phyloP scores from a whole-genome alignment of 2,888 invertebrate genomes.

The Ashinkailepas kermadecensis region DNA sequence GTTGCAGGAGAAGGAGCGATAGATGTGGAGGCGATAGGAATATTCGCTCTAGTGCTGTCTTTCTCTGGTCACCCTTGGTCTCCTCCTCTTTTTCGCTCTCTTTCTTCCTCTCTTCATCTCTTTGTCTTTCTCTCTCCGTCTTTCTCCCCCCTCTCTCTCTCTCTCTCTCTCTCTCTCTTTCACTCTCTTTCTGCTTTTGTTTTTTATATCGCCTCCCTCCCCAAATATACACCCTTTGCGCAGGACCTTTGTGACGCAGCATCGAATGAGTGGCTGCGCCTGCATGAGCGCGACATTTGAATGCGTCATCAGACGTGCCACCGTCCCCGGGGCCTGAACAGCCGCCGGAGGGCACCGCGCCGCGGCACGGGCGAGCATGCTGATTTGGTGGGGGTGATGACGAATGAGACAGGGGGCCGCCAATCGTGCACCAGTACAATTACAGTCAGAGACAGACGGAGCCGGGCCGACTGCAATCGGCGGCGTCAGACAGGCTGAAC shows the following conservation, averaged over 20 bases:
- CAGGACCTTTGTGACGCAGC: conserved; percentile 3
- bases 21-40: neutral
- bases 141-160: neutral
- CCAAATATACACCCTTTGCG: neutral
- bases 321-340: neutral
- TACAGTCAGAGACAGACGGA: neutral
- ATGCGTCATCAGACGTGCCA: neutral
- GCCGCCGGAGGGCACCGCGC: neutral
- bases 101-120: neutral
- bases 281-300: neutral
- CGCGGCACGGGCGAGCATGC: neutral
- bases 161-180: too few relatives aligned
- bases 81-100: neutral
- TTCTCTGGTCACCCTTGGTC: neutral
- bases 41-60: neutral
- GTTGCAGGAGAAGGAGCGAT: neutral
- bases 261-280: neutral
- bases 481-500: too few relatives aligned
- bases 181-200: neutral
- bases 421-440: neutral
- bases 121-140: neutral
- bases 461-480: too few relatives aligned
- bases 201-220: neutral
- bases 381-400: neutral
- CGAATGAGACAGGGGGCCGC: neutral